These are phyloP conservation scores for Adelphocoris suturalis DNA, from an alignment of 2,888 invertebrate genomes.

Conservation along the genomic window DNA sequence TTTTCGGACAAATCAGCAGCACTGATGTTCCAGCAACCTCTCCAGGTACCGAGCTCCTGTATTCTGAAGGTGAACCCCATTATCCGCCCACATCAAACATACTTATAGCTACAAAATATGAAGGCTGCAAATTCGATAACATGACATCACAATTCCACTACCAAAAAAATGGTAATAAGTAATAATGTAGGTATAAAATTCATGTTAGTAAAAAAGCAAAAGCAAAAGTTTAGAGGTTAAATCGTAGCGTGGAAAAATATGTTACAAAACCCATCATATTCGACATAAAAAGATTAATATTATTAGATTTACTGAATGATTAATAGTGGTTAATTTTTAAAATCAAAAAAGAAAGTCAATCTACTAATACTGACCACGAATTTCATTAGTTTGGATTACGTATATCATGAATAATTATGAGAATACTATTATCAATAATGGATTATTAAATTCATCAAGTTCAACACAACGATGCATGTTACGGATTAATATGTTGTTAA, in stretches of 20 bases:
- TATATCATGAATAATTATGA: not conserved
- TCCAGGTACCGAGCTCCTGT: no score
- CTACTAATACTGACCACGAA: constrained; percentile 4
- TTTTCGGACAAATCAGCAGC: no score
- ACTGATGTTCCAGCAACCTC: no score
- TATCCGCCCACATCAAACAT: no score
- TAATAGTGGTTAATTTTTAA: no score
- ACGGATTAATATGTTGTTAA: constrained; percentile 11
- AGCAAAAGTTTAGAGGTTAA: not conserved
- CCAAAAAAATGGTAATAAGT: no score
- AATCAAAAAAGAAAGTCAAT: not conserved
- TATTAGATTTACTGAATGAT: no score
- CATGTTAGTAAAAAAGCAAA: constrained; percentile 13
- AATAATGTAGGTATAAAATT: no score
- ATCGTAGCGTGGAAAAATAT: not conserved
- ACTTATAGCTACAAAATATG: no score
- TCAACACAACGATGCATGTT: not conserved
- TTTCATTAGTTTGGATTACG: constrained; percentile 10
- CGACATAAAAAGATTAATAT: not conserved
- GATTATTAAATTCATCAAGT: constrained; percentile 1
- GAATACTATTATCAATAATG: not conserved
- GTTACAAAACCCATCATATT: not conserved
- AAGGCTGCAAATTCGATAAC: no score
- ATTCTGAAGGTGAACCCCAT: no score
- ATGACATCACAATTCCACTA: no score